Conservation (phyloP, 2,888 invertebrate genomes). For the Cantharis rufa region DNA sequence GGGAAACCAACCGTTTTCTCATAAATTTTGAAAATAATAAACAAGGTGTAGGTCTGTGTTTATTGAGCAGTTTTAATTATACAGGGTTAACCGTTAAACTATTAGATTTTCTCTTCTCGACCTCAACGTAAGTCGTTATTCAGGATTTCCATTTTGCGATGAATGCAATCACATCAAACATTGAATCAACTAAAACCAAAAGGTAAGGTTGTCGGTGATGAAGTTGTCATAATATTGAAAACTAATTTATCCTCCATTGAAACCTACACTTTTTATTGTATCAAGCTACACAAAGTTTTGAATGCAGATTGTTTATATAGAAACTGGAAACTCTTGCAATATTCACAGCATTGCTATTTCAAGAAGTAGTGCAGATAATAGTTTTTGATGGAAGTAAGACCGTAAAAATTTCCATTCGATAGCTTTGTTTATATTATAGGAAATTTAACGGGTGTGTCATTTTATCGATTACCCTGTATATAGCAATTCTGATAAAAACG, state of each 20-base stretch:
- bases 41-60: too few relatives aligned
- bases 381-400: neutral
- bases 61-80: too few relatives aligned
- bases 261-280: neutral
- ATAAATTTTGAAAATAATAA: too few relatives aligned
- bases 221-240: neutral
- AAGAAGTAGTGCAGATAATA: neutral
- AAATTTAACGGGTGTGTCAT: neutral
- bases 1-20: too few relatives aligned
- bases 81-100: too few relatives aligned
- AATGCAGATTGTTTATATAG: neutral
- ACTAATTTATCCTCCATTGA: neutral
- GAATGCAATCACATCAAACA: neutral
- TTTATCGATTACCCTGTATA: neutral
- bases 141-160: neutral
- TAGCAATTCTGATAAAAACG: neutral
- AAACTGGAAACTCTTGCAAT: neutral
- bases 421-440: neutral
- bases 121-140: too few relatives aligned
- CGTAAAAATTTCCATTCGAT: neutral
- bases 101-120: too few relatives aligned
- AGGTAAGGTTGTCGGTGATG: neutral
- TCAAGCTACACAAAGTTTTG: neutral
- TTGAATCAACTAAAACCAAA: neutral
- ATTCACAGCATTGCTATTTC: neutral